phyloP scores from a whole-genome alignment of 2,888 invertebrate genomes.

The Drosophila percnosoma region DNA sequence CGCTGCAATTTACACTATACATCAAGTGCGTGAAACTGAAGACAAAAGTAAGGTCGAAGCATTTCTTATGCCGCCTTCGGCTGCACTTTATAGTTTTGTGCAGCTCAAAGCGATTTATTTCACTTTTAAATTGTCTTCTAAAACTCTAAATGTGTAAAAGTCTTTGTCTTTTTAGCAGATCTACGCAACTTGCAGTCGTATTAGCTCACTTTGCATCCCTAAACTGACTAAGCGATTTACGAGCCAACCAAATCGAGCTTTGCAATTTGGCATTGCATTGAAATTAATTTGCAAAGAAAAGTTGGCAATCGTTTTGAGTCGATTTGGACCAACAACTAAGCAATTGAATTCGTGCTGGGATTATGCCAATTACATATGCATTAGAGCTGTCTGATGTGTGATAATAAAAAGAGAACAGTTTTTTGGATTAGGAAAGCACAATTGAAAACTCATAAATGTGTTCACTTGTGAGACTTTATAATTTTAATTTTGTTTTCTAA shows the following conservation, averaged over 20 bases:
- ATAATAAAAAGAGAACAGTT: neutral
- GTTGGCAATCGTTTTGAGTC: slow-evolving; percentile 47
- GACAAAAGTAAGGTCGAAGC: slow-evolving; percentile 35
- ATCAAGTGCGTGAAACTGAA: slow-evolving; percentile 37
- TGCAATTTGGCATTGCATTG: slow-evolving; percentile 47
- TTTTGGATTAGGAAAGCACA: neutral
- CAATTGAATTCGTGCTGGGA: slow-evolving; percentile 33
- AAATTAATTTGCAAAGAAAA: slow-evolving; percentile 68
- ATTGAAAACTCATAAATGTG: neutral
- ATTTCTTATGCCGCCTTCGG: slow-evolving; percentile 33
- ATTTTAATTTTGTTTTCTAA: neutral
- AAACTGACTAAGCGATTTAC: slow-evolving; percentile 32
- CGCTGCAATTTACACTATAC: slow-evolving; percentile 63
- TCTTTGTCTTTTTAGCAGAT: slow-evolving; percentile 43
- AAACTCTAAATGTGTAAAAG: slow-evolving; percentile 33
- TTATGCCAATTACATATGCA: slow-evolving; percentile 1
- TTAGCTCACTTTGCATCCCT: slow-evolving; percentile 28
- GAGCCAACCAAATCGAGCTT: slow-evolving; percentile 58
- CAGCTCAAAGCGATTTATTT: slow-evolving; percentile 62
- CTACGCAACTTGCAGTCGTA: slow-evolving; percentile 4
- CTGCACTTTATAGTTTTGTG: slow-evolving; percentile 11
- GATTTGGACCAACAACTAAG: slow-evolving; percentile 26
- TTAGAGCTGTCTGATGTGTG: neutral
- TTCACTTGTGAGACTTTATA: neutral
- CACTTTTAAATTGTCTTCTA: slow-evolving; percentile 64